These are phyloP conservation scores for Fratercula arctica DNA, from an alignment of 2,797 vertebrate genomes.

Conservation along the genomic window DNA sequence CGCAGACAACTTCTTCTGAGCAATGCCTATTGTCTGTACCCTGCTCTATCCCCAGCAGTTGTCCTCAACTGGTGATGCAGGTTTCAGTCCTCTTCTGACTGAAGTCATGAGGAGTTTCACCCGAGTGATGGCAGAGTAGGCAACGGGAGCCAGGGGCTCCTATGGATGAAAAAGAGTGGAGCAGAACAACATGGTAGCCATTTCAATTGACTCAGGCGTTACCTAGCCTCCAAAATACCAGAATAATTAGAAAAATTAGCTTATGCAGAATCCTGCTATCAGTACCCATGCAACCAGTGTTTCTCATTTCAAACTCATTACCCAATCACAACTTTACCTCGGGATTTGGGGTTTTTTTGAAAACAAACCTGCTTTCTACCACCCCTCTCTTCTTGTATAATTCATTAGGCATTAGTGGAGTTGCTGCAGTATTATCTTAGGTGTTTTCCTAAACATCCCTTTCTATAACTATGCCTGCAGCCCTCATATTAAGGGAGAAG, in stretches of 20 bases:
- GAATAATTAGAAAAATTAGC: background rate
- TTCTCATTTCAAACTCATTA: background rate
- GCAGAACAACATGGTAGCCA: background rate
- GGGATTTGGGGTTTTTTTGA: background rate
- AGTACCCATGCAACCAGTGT: background rate
- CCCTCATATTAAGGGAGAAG: background rate
- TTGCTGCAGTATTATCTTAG: background rate
- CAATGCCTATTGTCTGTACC: background rate
- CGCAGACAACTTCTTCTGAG: background rate
- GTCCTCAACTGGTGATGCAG: background rate
- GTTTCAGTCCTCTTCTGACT: background rate
- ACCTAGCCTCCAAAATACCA: background rate
- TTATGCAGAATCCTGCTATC: background rate
- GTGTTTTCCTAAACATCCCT: background rate
- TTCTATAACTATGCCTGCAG: background rate
- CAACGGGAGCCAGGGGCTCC: background rate
- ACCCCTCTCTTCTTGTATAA: background rate
- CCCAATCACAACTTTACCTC: background rate
- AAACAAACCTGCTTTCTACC: background rate
- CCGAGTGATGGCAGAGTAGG: background rate
- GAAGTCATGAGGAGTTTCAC: background rate
- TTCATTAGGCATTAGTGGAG: background rate
- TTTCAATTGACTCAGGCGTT: background rate
- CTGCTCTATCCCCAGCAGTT: background rate
- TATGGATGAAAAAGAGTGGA: background rate